Base-by-base conservation (phyloP, 1,140 invertebrate genomes). In the Zaprionus camerounensis region DNA sequence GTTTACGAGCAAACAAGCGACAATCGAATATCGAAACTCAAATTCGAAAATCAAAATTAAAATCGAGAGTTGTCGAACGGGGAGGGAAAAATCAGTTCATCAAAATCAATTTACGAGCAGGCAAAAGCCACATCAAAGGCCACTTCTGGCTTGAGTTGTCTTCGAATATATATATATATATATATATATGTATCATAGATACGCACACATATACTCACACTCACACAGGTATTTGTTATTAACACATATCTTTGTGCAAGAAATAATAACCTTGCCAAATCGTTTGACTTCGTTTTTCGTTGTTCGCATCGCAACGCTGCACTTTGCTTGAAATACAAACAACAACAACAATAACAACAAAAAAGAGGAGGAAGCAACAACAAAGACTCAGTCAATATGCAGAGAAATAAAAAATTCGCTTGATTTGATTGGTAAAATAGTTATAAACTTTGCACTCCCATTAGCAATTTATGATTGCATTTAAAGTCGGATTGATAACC, bases 241-340 rank as follows among this genome's bases (percentile, higher is more conserved):
- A 86, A 80, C 80, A 86, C 82, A 86, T 82, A 80, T 80, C 61
- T 87, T 82, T 86, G 80, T 87, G 83, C 83, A 86, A 86, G 86
- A 82, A 78, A 86, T 86, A 86, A 86, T 87, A 86, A 87, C 83
- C 83, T 86, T 86, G 83, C 76, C 80, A 87, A 86, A 82, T 80
- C 83, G 70, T 80, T 86, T 80, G 83, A 87, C 70, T 86, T 75
- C 67, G 83, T 87, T 86, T 86, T 86, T 46, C 17, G 31, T 64
- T 64, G 53, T 26, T 51, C 55, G 67, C 61, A 82, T 51, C 83
- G 71, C 72, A 5, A 68, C n/a, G 57, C 49, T 51, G 63, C 22
- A 67, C 28, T 34, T 56, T 34, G 67, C 66, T 51, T 41, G 44
- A 41, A 38, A 44, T 28, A 61, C 17, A 65, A 31, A 69, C 63